Conservation (phyloP, 2,113 vertebrate species). For the Centrocercus urophasianus region DNA sequence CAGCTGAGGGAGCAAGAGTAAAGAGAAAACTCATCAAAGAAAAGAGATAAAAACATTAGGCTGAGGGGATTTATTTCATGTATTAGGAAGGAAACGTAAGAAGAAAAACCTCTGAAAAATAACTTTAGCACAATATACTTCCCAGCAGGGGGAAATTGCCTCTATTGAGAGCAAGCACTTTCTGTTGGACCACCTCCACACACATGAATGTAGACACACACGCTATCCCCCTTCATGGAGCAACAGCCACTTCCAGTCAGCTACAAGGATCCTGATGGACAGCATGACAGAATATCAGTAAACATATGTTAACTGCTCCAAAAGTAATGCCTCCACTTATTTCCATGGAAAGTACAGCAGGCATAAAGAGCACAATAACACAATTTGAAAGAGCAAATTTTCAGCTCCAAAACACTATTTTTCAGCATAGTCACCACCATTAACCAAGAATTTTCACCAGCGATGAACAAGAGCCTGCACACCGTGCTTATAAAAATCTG, state of each 20-base stretch:
- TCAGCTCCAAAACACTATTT: no score
- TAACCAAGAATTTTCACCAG: no score
- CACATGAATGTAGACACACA: rapidly evolving
- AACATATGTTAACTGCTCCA: not conserved
- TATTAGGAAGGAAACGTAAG: slow-evolving; percentile 52
- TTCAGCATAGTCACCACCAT: no score
- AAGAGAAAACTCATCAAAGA: slow-evolving; percentile 60
- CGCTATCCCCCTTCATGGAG: not conserved
- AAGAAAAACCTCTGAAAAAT: slow-evolving; percentile 29
- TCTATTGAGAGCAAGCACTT: not conserved
- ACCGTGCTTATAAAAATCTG: no score
- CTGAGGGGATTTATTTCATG: slow-evolving; percentile 54
- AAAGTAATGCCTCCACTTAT: no score
- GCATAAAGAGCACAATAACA: no score
- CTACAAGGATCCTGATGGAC: not conserved
- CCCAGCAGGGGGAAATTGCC: not conserved
- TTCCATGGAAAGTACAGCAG: no score
- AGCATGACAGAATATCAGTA: not conserved
- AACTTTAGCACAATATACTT: not conserved
- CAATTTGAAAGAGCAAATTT: no score
- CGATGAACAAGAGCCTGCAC: no score
- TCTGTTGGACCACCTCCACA: not conserved
- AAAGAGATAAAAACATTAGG: slow-evolving; percentile 57
- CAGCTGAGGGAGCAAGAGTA: slow-evolving; percentile 52
- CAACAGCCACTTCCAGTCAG: not conserved